A percentile compares a stretch with the other conserved stretches of the same genome.
Conservation (phyloP, 2,113 vertebrate genomes). For the Tapirus terrestris region DNA sequence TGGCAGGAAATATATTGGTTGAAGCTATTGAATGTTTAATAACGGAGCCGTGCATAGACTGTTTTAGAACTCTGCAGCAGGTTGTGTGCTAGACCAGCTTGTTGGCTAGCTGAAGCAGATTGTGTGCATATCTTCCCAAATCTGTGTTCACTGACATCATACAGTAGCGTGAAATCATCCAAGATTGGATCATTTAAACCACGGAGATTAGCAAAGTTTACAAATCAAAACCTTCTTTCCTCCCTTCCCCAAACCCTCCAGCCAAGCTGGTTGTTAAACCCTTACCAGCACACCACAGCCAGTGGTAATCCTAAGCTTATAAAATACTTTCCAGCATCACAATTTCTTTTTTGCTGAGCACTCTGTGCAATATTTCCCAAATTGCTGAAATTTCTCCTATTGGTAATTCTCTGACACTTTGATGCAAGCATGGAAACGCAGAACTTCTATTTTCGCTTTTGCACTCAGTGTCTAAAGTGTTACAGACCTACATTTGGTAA, state of each 20-base stretch:
- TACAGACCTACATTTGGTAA: not conserved
- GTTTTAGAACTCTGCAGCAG: not conserved
- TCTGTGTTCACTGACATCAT: not conserved
- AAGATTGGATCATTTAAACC: not conserved
- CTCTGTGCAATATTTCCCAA: not conserved
- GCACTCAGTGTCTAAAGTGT: not conserved
- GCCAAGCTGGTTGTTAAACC: not conserved
- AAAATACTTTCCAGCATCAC: not conserved
- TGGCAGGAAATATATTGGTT: not conserved
- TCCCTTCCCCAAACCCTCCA: not conserved
- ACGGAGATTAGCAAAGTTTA: not conserved
- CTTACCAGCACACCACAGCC: not conserved
- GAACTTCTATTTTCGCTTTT: not conserved
- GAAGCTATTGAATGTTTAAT: not conserved
- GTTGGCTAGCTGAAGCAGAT: not conserved
- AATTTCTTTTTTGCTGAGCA: not conserved
- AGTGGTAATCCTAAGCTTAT: not conserved
- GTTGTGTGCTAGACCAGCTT: not conserved
- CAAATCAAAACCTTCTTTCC: not conserved
- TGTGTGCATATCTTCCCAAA: not conserved
- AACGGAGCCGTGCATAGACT: not conserved
- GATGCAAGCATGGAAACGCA: not conserved
- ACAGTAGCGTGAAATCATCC: not conserved
- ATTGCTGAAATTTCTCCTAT: not conserved
- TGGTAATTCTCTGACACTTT: not conserved